Conservation (phyloP, 2,113 vertebrate genomes). For the Pteronura brasiliensis region DNA sequence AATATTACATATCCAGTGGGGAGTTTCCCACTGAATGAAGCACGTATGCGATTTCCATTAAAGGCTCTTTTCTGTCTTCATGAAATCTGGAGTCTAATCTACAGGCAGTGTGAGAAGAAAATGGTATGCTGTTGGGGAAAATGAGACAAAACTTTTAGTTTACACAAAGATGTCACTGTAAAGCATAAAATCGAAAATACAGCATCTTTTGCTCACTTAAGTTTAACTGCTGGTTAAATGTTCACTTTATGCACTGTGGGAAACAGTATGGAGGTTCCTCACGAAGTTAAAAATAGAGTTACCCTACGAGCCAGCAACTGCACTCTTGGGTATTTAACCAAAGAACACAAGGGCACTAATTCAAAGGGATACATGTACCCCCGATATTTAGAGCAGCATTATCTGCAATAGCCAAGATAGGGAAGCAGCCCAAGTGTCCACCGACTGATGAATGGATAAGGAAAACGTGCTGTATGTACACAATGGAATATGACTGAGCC, state of each 20-base stretch:
- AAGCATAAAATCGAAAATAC: background rate
- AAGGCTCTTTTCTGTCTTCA: background rate
- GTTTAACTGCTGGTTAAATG: background rate
- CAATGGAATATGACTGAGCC: background rate
- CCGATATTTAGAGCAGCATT: background rate
- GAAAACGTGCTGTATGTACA: background rate
- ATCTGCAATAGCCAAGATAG: background rate
- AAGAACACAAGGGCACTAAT: background rate
- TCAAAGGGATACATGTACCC: background rate
- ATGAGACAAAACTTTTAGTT: background rate
- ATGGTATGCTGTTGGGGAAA: background rate
- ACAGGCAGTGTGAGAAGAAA: background rate
- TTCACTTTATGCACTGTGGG: background rate
- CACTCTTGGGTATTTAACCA: background rate
- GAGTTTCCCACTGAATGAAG: background rate
- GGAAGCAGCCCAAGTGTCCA: background rate
- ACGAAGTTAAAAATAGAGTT: background rate
- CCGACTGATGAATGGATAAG: background rate
- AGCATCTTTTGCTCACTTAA: background rate
- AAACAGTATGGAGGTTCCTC: background rate
- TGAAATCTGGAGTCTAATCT: background rate
- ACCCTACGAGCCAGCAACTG: background rate
- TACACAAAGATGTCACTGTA: background rate
- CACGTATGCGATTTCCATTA: background rate
- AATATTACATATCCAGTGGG: background rate